Base-by-base conservation (phyloP, 2,113 vertebrate genomes). In the Telmatochromis bifrenatus region DNA sequence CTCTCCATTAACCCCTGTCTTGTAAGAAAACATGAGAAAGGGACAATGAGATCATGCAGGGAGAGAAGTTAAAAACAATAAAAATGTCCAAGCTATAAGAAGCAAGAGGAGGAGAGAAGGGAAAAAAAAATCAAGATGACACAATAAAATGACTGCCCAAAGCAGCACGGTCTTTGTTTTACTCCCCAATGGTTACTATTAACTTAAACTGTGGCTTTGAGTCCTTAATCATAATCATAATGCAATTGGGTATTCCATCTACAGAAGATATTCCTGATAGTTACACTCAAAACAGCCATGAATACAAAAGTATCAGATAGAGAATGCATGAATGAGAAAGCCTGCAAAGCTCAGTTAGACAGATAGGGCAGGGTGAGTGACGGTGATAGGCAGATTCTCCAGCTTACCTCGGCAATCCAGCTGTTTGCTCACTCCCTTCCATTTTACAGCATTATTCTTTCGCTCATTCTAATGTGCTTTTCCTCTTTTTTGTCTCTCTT, bases 331-430 rank as follows among this genome's bases (percentile, higher is more conserved):
- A 88, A 53, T 54, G 55, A 91, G 55, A 73, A 42, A 58, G 82
- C 55, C 84, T 75, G 54, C 35, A 54, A 37, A 81, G 84, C 88
- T 84, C 77, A 55, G 81, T 7, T 7, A 81, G 82, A 39, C 47
- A 91, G 84, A 90, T 58, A 87, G 87, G 60, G 82, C 86, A 77
- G 79, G 37, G 51, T 87, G 88, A 94, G 85, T 90, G 88, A 87
- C 21, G 5, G 68, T 23, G 84, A 90, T 82, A 47, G 84, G 65
- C 56, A 49, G 84, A 86, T 89, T 93, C 84, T 82, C 39, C 84
- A 56, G 84, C 84, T 92, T 91, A 89, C 87, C 70, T 60, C 15
- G 5, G 26, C 85, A 84, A 92, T 86, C 83, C 60, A 14, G 26
- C 80, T 85, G 80, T 83, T 90, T 88, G 86, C 68, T 88, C 81